Base-by-base conservation (phyloP, 2,888 invertebrate species). In the Pollenia griseotomentosa region DNA sequence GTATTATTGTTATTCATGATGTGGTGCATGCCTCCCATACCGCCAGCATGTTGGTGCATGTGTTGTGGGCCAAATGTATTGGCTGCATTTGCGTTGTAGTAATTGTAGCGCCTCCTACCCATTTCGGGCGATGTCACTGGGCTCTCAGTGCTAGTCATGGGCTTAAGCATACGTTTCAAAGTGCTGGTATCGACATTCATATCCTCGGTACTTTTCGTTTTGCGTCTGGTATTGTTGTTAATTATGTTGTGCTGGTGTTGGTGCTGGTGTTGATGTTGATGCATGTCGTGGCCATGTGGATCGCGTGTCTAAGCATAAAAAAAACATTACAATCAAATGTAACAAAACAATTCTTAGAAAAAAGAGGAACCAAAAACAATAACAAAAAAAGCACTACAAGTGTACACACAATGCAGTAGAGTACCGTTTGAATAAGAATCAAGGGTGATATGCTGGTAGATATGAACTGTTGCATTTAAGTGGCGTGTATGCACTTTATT, bases 51-150 rank as follows among this genome's bases (percentile, higher is more conserved):
- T 75, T 91, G 92, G 89, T 96, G 95, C 83, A 95, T 94, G 87
- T 95, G 95, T 83, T 95, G 95, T 83, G 95, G 95, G 4, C 94
- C 94, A 83, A 93, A 90, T 40, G 93, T 92, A 74, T 92, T 93
- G 77, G 92, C 90, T 10, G 94, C 92, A 86, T 93, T 93, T 83
- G 93, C 93, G 89, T 95, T 94, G 90, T 95, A 95, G 90, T 95
- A 95, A 91, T 95, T 95, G 93, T 97, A 97, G 74, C 97, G 95
- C 66, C 97, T 95, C 70, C 97, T 95, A 23, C 97, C 96, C 96
- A 97, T 97, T 94, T 98, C 98, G 16, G 98, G 98, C 81, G 97
- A 98, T 70, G 98, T 98, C 74, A 97, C 97, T 1, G 97, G 97
- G 91, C 97, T 97, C 92, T 97, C 97, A 83, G 96, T 96, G 89